Conservation (phyloP, 2,113 vertebrate species). For the Oxyruncus cristatus region DNA sequence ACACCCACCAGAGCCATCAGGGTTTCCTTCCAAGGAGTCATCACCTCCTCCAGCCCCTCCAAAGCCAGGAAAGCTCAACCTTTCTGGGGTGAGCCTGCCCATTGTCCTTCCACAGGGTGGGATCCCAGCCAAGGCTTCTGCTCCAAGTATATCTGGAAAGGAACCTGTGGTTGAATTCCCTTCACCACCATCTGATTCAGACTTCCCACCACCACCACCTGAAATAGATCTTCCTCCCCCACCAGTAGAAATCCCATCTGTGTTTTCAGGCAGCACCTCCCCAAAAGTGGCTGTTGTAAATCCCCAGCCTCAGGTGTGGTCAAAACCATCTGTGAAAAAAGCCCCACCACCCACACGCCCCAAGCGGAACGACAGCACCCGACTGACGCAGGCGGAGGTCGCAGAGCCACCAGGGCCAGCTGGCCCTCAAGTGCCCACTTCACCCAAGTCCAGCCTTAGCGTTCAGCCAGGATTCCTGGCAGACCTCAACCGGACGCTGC, state of each 20-base stretch:
- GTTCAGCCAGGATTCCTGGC: slow-evolving; percentile 93
- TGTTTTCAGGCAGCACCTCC: slow-evolving; percentile 76
- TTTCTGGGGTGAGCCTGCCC: slow-evolving; percentile 82
- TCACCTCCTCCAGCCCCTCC: slow-evolving; percentile 84
- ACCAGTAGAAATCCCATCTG: slow-evolving; percentile 70
- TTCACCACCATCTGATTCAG: slow-evolving; percentile 85
- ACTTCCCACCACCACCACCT: slow-evolving; percentile 89
- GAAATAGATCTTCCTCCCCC: slow-evolving; percentile 88
- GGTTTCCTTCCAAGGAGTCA: slow-evolving; percentile 82
- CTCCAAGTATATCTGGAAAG: slow-evolving; percentile 60
- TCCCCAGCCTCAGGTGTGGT: slow-evolving; percentile 89
- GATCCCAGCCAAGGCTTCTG: slow-evolving; percentile 11
- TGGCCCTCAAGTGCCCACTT: slow-evolving; percentile 81
- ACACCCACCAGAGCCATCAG: slow-evolving; percentile 70
- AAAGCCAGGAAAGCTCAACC: slow-evolving; percentile 93
- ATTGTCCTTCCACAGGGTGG: slow-evolving; percentile 78
- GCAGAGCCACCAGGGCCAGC: slow-evolving; percentile 58
- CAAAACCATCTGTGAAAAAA: slow-evolving; percentile 86
- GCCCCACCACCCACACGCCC: slow-evolving; percentile 84
- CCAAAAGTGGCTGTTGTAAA: slow-evolving; percentile 91
- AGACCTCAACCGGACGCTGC: slow-evolving; percentile 93
- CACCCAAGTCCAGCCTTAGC: slow-evolving; percentile 86
- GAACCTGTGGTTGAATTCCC: slow-evolving; percentile 82
- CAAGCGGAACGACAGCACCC: slow-evolving; percentile 84
- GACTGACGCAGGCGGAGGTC: slow-evolving; percentile 71